Base-by-base conservation (phyloP, 64 coral and sea anemone species). In the Montipora cactus region DNA sequence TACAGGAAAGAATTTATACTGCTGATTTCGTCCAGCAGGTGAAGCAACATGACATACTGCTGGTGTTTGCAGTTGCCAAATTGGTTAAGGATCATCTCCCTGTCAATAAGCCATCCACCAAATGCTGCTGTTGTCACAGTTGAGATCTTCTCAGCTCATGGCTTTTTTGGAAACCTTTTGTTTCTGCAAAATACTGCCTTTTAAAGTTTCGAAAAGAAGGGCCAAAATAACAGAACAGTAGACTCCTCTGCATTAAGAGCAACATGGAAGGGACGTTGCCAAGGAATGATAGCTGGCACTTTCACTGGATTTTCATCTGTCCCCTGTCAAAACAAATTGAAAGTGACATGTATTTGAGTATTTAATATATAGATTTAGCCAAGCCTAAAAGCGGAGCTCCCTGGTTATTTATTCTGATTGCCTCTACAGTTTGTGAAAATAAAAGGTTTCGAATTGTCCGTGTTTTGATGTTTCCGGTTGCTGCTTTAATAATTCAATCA, bases 61-160 rank as follows among this genome's bases (percentile, higher is more conserved):
- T 44, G 53, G 23, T 72, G 55, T 48, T 95, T 90, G 72, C 57
- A 90, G 11, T 68, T 5, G 1, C 87, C 88, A 90, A 95, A 95
- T 70, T 77, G 80, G 44, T 87, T 28, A 23, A 90, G 58, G 14
- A 95, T 67, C 59, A 80, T 57, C 20, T 95, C 87, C 13, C 80
- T 76, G 19, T 90, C 70, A 44, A 95, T 11, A 9, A 95, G 55
- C 93, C 93, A 95, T 8, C 93, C 87, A 55, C 93, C 80, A 90
- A 90, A 90, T 46, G 75, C 49, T 59, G 87, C 88, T 47, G 79
- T 90, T 6, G 77, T 77, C 44, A 90, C 50, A 2, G 37, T 59
- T 13, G 82, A 67, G 10, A 90, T 90, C 46, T 87, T 75, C 13
- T 94, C 87, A 51, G 73, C 57, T 48, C 14, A 74, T 44, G 93